Conservation (phyloP, 1,140 invertebrate genomes). For the Dendroctonus ponderosae region DNA sequence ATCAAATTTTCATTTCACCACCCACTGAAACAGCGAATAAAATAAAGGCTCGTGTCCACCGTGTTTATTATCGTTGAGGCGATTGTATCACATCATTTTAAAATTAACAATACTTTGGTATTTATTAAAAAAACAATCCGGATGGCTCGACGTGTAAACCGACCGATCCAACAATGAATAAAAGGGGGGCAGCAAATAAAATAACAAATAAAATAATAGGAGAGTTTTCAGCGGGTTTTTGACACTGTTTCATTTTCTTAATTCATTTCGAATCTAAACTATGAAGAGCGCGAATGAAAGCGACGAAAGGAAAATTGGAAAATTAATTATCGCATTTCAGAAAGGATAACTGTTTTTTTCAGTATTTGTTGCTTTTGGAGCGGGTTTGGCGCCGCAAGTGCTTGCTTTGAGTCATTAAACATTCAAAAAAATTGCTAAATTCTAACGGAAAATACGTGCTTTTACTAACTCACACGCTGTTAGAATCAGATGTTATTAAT, state of each 20-base stretch:
- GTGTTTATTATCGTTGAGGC: constrained; percentile 9
- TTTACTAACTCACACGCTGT: too few relatives aligned
- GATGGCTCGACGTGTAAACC: constrained; percentile 1
- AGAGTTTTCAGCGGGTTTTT: constrained; percentile 13
- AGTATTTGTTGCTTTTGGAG: too few relatives aligned
- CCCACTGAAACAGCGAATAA: too few relatives aligned
- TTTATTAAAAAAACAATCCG: constrained; percentile 11
- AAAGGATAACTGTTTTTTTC: too few relatives aligned
- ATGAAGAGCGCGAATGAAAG: too few relatives aligned
- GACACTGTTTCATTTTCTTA: constrained; percentile 3
- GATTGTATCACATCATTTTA: constrained; percentile 13
- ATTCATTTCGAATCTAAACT: too few relatives aligned
- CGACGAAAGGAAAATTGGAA: too few relatives aligned
- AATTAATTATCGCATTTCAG: too few relatives aligned
- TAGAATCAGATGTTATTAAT: too few relatives aligned
- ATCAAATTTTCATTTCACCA: neutral
- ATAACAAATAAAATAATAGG: constrained; percentile 15
- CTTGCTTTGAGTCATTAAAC: neutral
- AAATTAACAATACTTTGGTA: constrained; percentile 10
- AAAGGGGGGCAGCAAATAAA: constrained; percentile 3
- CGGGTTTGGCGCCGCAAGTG: too few relatives aligned
- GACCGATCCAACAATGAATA: neutral
- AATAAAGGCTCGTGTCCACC: constrained; percentile 10
- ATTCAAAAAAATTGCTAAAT: neutral
- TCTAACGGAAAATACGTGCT: too few relatives aligned